Percentiles rank a stretch among this genome's conserved stretches.
phyloP scores from a whole-genome alignment of 2,797 vertebrate species.

The Danio aesculapii region DNA sequence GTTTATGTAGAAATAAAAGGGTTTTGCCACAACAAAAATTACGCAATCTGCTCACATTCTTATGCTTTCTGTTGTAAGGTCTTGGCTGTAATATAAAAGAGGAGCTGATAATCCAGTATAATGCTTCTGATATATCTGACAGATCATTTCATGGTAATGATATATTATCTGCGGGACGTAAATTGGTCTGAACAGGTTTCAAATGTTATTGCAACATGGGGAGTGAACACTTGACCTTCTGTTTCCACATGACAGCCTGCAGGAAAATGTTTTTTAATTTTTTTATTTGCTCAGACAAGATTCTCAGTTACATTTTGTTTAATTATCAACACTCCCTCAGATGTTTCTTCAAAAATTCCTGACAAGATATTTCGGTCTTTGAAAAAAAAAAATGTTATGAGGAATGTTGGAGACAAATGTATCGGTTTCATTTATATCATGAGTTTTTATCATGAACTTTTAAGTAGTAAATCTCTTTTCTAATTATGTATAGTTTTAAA shows the following conservation, averaged over 20 bases:
- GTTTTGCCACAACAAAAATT: neutral
- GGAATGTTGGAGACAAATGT: neutral
- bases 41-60: constrained; percentile 1
- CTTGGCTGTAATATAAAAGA: constrained; percentile 10
- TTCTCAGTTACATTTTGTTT: neutral
- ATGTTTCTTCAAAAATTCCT: neutral
- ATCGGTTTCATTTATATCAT: neutral
- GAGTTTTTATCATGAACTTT: too few species aligned
- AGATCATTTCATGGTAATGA: constrained; percentile 24
- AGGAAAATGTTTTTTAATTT: neutral
- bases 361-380: neutral
- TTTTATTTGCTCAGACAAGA: neutral
- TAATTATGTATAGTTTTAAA: too few species aligned
- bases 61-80: neutral
- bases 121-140: constrained; percentile 6
- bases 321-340: neutral
- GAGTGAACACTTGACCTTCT: constrained; percentile 6
- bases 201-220: neutral
- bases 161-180: constrained; percentile 16
- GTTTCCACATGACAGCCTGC: neutral
- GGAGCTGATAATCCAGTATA: neutral
- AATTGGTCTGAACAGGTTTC: constrained; percentile 35
- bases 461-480: too few species aligned
- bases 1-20: constrained; percentile 2
- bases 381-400: neutral